Evolutionary conservation across 2,797 vertebrate species (phyloP).

Genomic region (Phaenicophaeus curvirostris): DNA sequence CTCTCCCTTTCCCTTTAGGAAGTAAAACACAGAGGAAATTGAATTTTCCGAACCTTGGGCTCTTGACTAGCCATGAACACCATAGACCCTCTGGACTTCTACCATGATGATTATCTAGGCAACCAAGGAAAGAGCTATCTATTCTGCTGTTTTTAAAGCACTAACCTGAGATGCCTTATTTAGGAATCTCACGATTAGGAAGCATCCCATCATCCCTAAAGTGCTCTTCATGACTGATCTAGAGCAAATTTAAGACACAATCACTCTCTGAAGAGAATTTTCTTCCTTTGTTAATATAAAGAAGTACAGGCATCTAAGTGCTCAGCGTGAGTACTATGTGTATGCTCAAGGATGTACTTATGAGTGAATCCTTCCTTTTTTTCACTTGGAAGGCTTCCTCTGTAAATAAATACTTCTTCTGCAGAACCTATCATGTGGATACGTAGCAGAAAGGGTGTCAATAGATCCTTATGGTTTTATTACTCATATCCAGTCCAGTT

Average conservation of each 20-base stretch:
- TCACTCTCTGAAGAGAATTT: background rate
- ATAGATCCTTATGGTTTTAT: background rate
- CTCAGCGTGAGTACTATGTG: background rate
- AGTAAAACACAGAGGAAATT: background rate
- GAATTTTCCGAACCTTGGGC: background rate
- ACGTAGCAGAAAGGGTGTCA: background rate
- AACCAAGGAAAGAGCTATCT: background rate
- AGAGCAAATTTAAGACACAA: background rate
- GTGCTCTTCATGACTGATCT: background rate
- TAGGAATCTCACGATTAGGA: background rate
- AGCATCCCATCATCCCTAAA: background rate
- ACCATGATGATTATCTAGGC: background rate
- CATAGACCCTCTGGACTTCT: background rate
- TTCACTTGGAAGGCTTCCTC: background rate
- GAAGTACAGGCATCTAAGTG: background rate
- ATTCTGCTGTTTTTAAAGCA: background rate
- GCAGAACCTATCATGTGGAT: background rate
- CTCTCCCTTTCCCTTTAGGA: background rate
- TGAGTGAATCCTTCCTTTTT: background rate
- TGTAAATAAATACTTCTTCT: background rate
- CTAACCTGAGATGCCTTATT: background rate
- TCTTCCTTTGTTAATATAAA: background rate
- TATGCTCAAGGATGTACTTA: background rate
- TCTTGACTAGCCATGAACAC: background rate
- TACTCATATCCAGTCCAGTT: too few species aligned